Evolutionary conservation across 2,888 invertebrate genomes (phyloP).

Genomic region (Marronus borbonicus): DNA sequence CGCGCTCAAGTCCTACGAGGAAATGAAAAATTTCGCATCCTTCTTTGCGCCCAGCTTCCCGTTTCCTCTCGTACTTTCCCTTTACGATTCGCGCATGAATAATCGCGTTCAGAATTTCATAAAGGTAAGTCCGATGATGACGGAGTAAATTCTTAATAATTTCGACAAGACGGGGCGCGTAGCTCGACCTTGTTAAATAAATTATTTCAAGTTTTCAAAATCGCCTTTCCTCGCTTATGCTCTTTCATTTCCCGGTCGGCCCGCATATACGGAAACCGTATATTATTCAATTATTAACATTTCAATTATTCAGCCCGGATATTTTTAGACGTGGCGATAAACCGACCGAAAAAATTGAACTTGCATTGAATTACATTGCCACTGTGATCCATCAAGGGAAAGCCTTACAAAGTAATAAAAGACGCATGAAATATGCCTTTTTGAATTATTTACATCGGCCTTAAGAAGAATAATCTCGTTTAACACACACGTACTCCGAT

Average conservation of each 20-base stretch:
- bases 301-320: slow-evolving; percentile 9
- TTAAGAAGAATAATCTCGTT: too few relatives aligned
- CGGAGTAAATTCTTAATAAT: slow-evolving; percentile 13
- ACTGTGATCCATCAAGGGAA: too few relatives aligned
- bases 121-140: slow-evolving; percentile 12
- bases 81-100: not conserved
- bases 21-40: too few relatives aligned
- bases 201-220: slow-evolving; percentile 5
- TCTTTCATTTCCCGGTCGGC: not conserved
- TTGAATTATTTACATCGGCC: too few relatives aligned
- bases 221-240: not conserved
- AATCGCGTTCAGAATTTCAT: slow-evolving; percentile 23
- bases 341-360: too few relatives aligned
- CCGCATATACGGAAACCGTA: not conserved
- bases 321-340: not conserved
- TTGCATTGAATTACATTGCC: not conserved
- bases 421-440: too few relatives aligned
- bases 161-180: not conserved
- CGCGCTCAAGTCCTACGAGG: too few relatives aligned
- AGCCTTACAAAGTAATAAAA: too few relatives aligned
- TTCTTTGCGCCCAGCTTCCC: not conserved
- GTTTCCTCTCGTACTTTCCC: not conserved
- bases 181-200: slow-evolving; percentile 25
- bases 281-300: slow-evolving; percentile 7
- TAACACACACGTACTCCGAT: too few relatives aligned